phyloP scores from a whole-genome alignment of 2,797 vertebrate species.

The Stomatorhinus walkeri region DNA sequence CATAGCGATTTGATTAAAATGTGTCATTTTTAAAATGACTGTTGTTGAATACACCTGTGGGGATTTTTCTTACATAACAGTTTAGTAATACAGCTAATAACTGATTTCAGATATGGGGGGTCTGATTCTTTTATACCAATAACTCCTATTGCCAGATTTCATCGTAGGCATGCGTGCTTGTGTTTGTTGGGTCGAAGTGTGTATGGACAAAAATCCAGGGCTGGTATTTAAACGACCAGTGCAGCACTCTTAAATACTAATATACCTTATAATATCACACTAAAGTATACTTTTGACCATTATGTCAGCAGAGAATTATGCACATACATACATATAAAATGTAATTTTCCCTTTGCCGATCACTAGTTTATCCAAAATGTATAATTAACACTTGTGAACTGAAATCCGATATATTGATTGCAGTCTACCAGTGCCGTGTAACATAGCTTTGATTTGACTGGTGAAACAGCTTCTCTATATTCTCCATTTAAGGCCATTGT shows the following conservation, averaged over 20 bases:
- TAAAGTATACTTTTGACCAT: neutral
- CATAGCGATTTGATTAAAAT: slow-evolving; percentile 9
- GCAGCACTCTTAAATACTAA: neutral
- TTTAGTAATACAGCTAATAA: neutral
- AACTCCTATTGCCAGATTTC: neutral
- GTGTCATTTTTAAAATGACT: slow-evolving; percentile 6
- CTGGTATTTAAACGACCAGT: neutral
- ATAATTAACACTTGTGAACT: neutral
- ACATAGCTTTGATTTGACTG: neutral
- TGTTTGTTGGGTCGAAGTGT: neutral
- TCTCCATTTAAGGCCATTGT: neutral
- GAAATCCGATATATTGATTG: neutral
- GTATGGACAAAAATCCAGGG: neutral
- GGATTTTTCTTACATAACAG: neutral
- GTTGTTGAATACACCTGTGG: neutral
- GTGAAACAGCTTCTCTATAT: neutral
- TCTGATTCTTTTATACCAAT: neutral
- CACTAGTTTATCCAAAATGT: neutral
- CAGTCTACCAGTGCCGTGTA: neutral
- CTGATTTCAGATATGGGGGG: neutral
- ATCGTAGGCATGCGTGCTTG: neutral
- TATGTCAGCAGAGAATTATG: neutral
- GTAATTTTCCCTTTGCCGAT: neutral
- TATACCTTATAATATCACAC: neutral
- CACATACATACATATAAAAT: neutral